Percentiles rank a stretch among this genome's conserved stretches.
Conservation (phyloP, 2,797 vertebrate species). For the Anguilla megastoma region DNA sequence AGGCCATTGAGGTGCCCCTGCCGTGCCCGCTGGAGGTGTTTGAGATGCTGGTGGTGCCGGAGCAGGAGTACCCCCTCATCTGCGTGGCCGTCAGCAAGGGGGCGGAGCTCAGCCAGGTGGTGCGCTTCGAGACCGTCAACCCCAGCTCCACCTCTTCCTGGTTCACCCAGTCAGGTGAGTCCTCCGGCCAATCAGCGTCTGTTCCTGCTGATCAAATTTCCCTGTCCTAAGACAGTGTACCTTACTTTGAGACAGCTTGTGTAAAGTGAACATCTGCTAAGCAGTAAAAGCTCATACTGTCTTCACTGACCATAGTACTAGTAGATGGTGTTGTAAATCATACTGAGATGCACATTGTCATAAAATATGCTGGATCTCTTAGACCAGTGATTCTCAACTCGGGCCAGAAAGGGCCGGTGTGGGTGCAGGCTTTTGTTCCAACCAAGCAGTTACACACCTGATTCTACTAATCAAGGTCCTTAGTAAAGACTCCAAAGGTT, state of each 20-base stretch:
- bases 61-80: constrained; percentile 84
- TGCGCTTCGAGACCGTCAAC: constrained; percentile 86
- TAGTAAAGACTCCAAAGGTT: no score
- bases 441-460: no score
- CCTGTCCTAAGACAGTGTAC: not conserved
- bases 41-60: constrained; percentile 87
- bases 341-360: not conserved
- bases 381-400: not conserved
- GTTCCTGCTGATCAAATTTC: not conserved
- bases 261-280: not conserved
- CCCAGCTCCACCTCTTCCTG: constrained; percentile 83
- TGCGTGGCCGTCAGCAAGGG: constrained; percentile 84
- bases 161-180: constrained; percentile 84
- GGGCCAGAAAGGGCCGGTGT: no score
- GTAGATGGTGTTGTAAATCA: not conserved
- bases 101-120: constrained; percentile 81
- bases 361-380: not conserved
- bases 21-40: constrained; percentile 85
- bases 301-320: no score
- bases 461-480: no score
- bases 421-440: no score
- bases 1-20: constrained; percentile 87
- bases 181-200: not conserved
- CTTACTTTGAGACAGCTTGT: not conserved
- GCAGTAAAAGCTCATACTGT: not conserved